Base-by-base conservation (phyloP, 2,797 vertebrate genomes). In the Paedocypris micromegethes region DNA sequence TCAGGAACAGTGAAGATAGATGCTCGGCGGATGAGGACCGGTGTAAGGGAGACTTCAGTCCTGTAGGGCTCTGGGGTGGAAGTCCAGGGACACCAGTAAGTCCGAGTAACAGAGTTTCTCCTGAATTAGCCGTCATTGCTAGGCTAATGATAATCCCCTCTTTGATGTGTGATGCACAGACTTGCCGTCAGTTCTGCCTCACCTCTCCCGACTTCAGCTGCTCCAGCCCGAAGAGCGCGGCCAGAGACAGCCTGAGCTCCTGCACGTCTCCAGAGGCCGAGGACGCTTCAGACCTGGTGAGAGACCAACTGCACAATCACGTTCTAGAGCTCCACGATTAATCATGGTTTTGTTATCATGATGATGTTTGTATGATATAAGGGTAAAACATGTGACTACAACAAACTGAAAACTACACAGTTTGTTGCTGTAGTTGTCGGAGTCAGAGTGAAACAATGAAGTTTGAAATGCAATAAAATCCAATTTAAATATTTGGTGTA, bases 71-170 rank as follows among this genome's bases (percentile, higher is more conserved):
- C 53, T 91, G 92, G 79, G 89, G 83, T 53, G 89, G 72, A 83
- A 88, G 84, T 75, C 86, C 90, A 72, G 74, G 78, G 59, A 78
- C 88, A 78, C 88, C 92, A 75, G 96, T 98, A 86, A 91, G 93
- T 88, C 7, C 23, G 23, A 23, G 23, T 23, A 23, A 23, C 23
- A 23, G 23, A 23, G 23, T 23, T 23, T 23, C 23, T 23, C 23
- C 23, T 23, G 23, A 23, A 23, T 23, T 23, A 23, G 23, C 23
- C 23, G 23, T 23, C 23, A 23, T 23, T 23, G 23, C 23, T 23
- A 1, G 23, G 23, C 23, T 23, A 23, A 23, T 23, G 23, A 23
- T 70, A 67, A 46, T 39, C 44, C 52, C 57, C 5, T n/a, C 9
- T 45, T 57, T 58, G 61, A 9, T 46, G 37, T 56, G 44, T 53